Evolutionary conservation across 92 coral and sea anemone species (phyloP).

Genomic region (Palythoa grandiflora): DNA sequence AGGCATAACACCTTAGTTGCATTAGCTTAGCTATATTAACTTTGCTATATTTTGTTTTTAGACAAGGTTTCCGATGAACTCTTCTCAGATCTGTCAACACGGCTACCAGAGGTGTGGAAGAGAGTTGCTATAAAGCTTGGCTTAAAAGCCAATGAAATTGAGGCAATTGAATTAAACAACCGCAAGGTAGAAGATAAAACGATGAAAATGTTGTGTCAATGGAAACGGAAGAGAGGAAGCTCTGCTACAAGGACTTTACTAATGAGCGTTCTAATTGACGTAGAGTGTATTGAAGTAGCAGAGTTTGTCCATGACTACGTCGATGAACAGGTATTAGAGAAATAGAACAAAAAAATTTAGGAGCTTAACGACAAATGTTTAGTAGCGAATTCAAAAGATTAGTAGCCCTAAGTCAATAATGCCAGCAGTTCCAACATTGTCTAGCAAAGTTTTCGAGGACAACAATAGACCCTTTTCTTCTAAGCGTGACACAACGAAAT

Average conservation of each 20-base stretch:
- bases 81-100: conserved; percentile 24
- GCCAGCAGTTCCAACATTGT: too few species aligned
- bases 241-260: conserved; percentile 17
- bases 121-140: conserved; percentile 26
- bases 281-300: conserved; percentile 3
- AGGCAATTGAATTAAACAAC: not conserved
- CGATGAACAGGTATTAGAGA: not conserved
- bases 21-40: not conserved
- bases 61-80: conserved; percentile 37
- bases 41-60: not conserved
- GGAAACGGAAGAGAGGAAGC: conserved; percentile 23
- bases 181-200: not conserved
- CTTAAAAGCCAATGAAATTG: not conserved
- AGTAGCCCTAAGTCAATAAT: too few species aligned
- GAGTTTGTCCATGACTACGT: conserved; percentile 20
- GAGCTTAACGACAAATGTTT: too few species aligned
- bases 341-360: too few species aligned
- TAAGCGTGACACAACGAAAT: too few species aligned
- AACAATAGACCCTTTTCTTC: too few species aligned
- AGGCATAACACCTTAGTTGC: too few species aligned
- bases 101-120: not conserved
- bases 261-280: not conserved
- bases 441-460: too few species aligned
- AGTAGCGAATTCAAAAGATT: too few species aligned
- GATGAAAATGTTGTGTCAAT: not conserved